These are phyloP conservation scores for Cyaniris semiargus DNA, from an alignment of 2,888 invertebrate genomes.

Conservation along the genomic window DNA sequence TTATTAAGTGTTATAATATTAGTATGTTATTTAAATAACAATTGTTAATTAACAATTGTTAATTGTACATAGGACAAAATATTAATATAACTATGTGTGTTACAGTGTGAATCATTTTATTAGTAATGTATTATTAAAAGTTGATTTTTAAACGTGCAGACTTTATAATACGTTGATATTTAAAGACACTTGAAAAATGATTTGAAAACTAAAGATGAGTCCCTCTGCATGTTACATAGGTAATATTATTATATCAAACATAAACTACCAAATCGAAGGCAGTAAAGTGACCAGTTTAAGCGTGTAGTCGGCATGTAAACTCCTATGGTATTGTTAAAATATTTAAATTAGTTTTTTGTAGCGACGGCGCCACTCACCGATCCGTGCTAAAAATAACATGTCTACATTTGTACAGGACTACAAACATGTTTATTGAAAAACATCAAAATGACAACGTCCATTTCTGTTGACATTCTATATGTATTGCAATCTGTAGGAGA, in stretches of 20 bases:
- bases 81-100: too few relatives aligned
- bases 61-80: too few relatives aligned
- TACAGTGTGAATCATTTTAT: too few relatives aligned
- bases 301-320: not conserved
- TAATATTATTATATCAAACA: not conserved
- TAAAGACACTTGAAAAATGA: not conserved
- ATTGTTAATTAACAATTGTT: too few relatives aligned
- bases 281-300: not conserved
- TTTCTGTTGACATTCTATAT: not conserved
- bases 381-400: constrained; percentile 24
- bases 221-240: not conserved
- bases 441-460: not conserved
- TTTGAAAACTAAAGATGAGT: not conserved
- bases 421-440: constrained; percentile 13
- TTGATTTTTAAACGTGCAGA: too few relatives aligned
- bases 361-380: constrained; percentile 19
- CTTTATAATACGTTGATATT: too few relatives aligned
- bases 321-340: constrained; percentile 28
- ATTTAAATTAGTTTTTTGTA: constrained; percentile 26
- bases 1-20: too few relatives aligned
- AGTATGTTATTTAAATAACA: too few relatives aligned
- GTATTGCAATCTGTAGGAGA: not conserved
- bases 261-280: not conserved
- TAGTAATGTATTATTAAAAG: too few relatives aligned
- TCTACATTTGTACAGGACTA: constrained; percentile 17